phyloP scores from a whole-genome alignment of 2,797 vertebrate genomes.

The Hypotaenidia okinawae region DNA sequence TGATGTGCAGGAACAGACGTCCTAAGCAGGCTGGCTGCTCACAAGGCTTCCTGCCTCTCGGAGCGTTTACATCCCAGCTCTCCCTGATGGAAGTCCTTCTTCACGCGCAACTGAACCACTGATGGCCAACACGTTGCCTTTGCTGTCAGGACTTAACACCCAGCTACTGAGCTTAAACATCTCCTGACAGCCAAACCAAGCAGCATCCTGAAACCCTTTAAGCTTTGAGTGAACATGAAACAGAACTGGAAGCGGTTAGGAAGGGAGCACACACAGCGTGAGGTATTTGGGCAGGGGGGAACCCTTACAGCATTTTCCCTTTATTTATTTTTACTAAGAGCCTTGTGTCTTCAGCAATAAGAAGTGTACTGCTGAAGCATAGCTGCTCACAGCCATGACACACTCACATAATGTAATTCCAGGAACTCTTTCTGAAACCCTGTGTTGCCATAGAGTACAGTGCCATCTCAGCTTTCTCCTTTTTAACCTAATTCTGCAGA shows the following conservation, averaged over 20 bases:
- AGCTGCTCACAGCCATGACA: not conserved
- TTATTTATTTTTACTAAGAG: not conserved
- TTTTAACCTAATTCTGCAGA: not conserved
- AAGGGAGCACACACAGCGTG: accelerated
- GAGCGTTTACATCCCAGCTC: accelerated
- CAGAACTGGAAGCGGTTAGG: accelerated
- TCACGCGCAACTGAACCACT: not conserved
- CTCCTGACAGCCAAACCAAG: not conserved
- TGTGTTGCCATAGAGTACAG: not conserved
- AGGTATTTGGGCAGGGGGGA: not conserved
- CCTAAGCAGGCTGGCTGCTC: not conserved
- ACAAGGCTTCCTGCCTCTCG: not conserved
- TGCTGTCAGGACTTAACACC: accelerated
- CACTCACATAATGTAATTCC: not conserved
- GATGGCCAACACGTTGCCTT: not conserved
- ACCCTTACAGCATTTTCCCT: accelerated
- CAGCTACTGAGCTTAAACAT: accelerated
- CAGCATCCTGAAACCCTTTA: not conserved
- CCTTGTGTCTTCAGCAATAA: not conserved
- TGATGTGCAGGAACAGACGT: not conserved
- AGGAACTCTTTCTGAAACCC: not conserved
- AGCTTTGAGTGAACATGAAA: not conserved
- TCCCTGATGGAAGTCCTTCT: not conserved
- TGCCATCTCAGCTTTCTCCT: not conserved
- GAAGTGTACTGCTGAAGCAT: not conserved